phyloP scores from a whole-genome alignment of 2,888 invertebrate species.

The Toxonevra muliebris region DNA sequence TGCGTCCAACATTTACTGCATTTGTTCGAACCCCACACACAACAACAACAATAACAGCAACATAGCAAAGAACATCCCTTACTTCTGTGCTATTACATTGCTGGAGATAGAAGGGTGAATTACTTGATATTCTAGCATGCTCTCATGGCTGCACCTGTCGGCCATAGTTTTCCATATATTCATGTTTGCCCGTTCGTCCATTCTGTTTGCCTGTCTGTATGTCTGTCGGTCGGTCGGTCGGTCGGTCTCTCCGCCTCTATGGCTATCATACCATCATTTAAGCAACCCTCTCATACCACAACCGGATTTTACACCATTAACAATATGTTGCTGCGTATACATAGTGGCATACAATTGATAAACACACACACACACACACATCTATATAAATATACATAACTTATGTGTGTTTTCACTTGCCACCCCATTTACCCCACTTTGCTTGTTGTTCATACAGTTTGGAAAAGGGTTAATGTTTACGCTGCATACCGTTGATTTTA shows the following conservation, averaged over 20 bases:
- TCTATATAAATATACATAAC: too few relatives aligned
- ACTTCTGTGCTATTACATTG: neutral
- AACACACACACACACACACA: constrained; percentile 1
- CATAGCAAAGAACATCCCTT: constrained; percentile 32
- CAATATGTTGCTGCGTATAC: constrained; percentile 37
- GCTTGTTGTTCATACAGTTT: neutral
- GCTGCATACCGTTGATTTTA: constrained; percentile 45
- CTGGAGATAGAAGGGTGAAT: neutral
- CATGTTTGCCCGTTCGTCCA: neutral
- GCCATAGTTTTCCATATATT: constrained; percentile 38
- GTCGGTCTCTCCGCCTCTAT: neutral
- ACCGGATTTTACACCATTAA: constrained; percentile 24
- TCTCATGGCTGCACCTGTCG: constrained; percentile 43
- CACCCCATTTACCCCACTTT: neutral
- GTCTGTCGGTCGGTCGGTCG: neutral
- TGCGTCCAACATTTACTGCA: constrained; percentile 10
- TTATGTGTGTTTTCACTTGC: neutral
- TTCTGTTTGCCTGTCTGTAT: neutral
- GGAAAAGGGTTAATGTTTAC: constrained; percentile 40
- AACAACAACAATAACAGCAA: constrained; percentile 27
- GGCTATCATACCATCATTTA: neutral
- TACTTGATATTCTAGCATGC: too few relatives aligned
- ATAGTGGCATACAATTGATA: constrained; percentile 30
- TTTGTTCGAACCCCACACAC: neutral
- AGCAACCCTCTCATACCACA: too few relatives aligned